These are phyloP conservation scores for Notolabrus celidotus DNA, from an alignment of 2,797 vertebrate genomes.

Conservation along the genomic window DNA sequence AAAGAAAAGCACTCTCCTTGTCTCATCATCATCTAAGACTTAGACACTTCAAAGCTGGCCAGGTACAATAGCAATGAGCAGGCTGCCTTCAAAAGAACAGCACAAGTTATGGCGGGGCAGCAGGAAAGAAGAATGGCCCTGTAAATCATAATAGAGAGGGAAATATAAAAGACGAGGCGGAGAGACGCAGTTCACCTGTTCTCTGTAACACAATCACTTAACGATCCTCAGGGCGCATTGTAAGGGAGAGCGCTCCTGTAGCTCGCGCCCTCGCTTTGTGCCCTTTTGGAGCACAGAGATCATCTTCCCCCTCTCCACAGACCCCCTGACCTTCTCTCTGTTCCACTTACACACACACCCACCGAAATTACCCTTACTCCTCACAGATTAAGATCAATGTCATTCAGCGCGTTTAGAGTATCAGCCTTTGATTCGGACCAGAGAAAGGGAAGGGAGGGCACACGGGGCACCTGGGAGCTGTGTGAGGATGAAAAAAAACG, in stretches of 20 bases:
- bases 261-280: slow-evolving; percentile 79
- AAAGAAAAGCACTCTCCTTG: slow-evolving; percentile 79
- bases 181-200: slow-evolving; percentile 85
- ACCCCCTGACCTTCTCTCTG: slow-evolving; percentile 78
- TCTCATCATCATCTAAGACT: slow-evolving; percentile 86
- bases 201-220: slow-evolving; percentile 87
- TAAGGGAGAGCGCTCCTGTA: slow-evolving; percentile 72
- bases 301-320: slow-evolving; percentile 77
- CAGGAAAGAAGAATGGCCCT: slow-evolving; percentile 77
- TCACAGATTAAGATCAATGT: slow-evolving; percentile 86
- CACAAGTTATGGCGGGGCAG: slow-evolving; percentile 78
- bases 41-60: slow-evolving; percentile 85
- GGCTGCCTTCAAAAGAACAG: slow-evolving; percentile 86
- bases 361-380: slow-evolving; percentile 77
- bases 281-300: slow-evolving; percentile 70
- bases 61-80: slow-evolving; percentile 82
- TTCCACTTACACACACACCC: slow-evolving; percentile 77
- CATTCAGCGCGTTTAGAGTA: slow-evolving; percentile 83
- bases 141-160: slow-evolving; percentile 82
- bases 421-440: slow-evolving; percentile 82
- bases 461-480: slow-evolving; percentile 77
- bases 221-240: slow-evolving; percentile 83
- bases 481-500: slow-evolving; percentile 72
- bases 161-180: slow-evolving; percentile 79
- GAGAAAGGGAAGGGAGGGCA: slow-evolving; percentile 84